phyloP scores from a whole-genome alignment of 2,797 vertebrate species.

The Gambusia yucatana region DNA sequence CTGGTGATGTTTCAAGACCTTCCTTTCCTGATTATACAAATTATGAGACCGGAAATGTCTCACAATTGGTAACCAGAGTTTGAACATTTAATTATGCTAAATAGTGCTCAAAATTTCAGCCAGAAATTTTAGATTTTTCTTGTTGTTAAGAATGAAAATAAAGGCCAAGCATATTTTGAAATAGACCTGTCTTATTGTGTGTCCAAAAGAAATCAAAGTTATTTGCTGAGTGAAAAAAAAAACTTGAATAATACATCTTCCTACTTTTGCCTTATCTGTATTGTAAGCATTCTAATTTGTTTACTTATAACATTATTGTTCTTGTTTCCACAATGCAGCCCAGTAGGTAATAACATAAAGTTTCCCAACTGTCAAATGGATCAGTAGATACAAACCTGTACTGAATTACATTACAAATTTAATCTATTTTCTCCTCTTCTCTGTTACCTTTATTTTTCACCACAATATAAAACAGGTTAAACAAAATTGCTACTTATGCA shows the following conservation, averaged over 20 bases:
- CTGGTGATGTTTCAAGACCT: not conserved
- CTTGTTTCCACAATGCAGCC: not conserved
- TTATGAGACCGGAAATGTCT: not conserved
- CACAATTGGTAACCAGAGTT: not conserved
- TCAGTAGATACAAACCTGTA: not conserved
- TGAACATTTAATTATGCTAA: not conserved
- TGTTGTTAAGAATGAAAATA: not conserved
- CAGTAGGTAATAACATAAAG: not conserved
- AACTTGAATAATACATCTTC: not conserved
- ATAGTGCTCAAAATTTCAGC: not conserved
- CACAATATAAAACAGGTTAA: slow-evolving; percentile 1
- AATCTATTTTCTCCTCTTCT: not conserved
- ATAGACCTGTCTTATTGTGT: not conserved
- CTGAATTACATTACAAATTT: not conserved
- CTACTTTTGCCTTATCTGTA: not conserved
- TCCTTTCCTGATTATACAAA: not conserved
- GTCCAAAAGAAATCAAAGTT: not conserved
- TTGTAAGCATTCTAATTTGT: not conserved
- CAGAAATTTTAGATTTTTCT: not conserved
- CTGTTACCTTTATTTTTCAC: not conserved
- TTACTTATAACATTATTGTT: not conserved
- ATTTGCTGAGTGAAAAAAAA: not conserved
- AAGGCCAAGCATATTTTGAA: not conserved
- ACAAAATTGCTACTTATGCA: not conserved
- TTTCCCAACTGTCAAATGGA: not conserved